Percentiles rank a stretch among this genome's conserved stretches.
These are phyloP conservation scores for Plumapathes pennacea DNA, from an alignment of 92 coral and sea anemone genomes.

Conservation along the genomic window DNA sequence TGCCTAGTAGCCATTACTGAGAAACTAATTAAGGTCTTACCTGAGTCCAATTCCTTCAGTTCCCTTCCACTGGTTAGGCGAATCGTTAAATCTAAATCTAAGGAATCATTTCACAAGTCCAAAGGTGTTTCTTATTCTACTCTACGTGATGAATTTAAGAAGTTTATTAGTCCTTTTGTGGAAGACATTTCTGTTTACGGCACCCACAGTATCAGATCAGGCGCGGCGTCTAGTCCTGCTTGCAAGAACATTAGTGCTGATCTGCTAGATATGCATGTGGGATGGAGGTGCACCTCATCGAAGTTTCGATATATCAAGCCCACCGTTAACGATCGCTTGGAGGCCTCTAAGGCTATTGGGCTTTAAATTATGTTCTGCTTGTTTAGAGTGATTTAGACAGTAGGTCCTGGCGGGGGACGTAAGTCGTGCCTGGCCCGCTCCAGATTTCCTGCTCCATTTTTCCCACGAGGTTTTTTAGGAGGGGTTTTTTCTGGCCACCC, in stretches of 20 bases:
- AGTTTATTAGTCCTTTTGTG: slow-evolving; percentile 13
- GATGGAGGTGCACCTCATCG: slow-evolving; percentile 14
- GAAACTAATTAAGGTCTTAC: slow-evolving; percentile 12
- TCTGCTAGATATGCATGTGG: no score
- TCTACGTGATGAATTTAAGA: slow-evolving; percentile 30
- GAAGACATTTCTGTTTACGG: slow-evolving; percentile 5
- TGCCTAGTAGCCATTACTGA: no score
- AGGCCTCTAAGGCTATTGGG: slow-evolving; percentile 8
- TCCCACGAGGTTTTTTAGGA: no score
- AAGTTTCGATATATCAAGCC: slow-evolving; percentile 30
- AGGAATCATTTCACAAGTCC: background rate
- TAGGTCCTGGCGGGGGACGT: no score
- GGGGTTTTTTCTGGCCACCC: no score
- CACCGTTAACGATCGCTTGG: slow-evolving; percentile 15
- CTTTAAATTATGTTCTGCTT: no score
- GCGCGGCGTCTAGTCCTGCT: no score
- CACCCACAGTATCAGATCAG: slow-evolving; percentile 6
- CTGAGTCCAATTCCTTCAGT: slow-evolving; percentile 1
- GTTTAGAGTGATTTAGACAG: no score
- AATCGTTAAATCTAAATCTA: slow-evolving; percentile 11
- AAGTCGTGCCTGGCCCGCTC: no score
- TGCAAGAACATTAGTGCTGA: no score
- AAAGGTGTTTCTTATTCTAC: slow-evolving; percentile 9
- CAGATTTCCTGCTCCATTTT: no score
- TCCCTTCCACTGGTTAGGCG: slow-evolving; percentile 21